phyloP scores from a whole-genome alignment of 2,113 vertebrate genomes.

The Hyla sarda region DNA sequence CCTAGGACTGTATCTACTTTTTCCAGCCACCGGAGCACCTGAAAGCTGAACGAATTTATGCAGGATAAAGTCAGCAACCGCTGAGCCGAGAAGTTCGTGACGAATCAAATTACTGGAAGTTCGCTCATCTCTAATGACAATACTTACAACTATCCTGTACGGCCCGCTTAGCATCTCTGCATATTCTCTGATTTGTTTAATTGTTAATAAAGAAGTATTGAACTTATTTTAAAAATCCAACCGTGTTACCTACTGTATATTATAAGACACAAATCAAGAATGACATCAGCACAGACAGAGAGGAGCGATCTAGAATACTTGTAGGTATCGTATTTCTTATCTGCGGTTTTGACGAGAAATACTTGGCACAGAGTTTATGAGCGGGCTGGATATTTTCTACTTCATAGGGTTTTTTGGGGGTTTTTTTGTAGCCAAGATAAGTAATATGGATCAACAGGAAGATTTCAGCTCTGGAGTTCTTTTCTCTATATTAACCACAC shows the following conservation, averaged over 20 bases:
- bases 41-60: too few relatives aligned
- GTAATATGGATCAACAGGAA: background rate
- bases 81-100: too few relatives aligned
- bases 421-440: background rate
- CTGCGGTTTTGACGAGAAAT: background rate
- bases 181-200: background rate
- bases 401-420: background rate
- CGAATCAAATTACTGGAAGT: too few relatives aligned
- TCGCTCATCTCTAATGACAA: too few relatives aligned
- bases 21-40: too few relatives aligned
- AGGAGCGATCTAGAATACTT: background rate
- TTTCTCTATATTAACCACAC: background rate
- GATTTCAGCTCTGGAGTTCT: background rate
- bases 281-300: background rate
- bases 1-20: too few relatives aligned
- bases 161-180: background rate
- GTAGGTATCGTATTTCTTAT: slow-evolving; percentile 16
- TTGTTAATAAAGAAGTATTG: background rate
- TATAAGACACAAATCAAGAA: background rate
- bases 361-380: background rate
- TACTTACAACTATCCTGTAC: too few relatives aligned
- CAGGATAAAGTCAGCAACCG: too few relatives aligned
- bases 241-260: background rate
- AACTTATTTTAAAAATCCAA: background rate
- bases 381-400: background rate